phyloP scores from a whole-genome alignment of 2,888 invertebrate genomes.

The Limenitis camilla region DNA sequence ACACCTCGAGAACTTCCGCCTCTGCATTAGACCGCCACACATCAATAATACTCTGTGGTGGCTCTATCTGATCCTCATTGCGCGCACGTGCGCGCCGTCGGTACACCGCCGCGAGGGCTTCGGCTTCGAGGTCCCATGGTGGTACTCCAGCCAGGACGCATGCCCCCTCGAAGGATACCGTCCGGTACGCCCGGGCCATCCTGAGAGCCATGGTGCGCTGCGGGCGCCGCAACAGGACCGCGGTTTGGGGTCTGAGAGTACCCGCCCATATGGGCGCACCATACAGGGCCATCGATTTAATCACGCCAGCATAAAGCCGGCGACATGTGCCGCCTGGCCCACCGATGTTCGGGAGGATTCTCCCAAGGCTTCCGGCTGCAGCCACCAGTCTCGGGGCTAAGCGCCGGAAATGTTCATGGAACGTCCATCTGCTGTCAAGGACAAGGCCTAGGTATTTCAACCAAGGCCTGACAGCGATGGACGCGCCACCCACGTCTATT shows the following conservation, averaged over 20 bases:
- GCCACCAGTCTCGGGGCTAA: neutral
- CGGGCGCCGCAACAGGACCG: too few species aligned
- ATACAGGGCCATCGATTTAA: slow-evolving; percentile 13
- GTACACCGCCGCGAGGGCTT: too few species aligned
- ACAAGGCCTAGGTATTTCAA: slow-evolving; percentile 10
- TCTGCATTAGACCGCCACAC: too few species aligned
- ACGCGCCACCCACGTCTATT: neutral
- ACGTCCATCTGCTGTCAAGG: slow-evolving; percentile 13
- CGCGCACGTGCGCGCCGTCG: too few species aligned
- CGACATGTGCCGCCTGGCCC: slow-evolving; percentile 5
- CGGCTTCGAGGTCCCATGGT: too few species aligned
- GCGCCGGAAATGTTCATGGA: slow-evolving; percentile 4
- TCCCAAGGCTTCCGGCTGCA: slow-evolving; percentile 1
- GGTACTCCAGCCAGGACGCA: too few species aligned
- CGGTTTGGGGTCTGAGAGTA: too few species aligned
- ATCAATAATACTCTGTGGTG: too few species aligned
- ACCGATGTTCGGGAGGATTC: slow-evolving; percentile 18
- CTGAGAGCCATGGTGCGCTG: neutral
- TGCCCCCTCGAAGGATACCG: too few species aligned
- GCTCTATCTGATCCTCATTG: too few species aligned
- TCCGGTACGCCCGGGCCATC: too few species aligned
- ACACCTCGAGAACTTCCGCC: too few species aligned
- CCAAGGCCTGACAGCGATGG: slow-evolving; percentile 1
- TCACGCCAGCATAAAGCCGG: slow-evolving; percentile 7
- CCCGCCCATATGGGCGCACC: neutral